Evolutionary conservation across 2,888 invertebrate species (phyloP), one percentile per base, ranked within the genome.

Genomic region (Choreutis nemorana): DNA sequence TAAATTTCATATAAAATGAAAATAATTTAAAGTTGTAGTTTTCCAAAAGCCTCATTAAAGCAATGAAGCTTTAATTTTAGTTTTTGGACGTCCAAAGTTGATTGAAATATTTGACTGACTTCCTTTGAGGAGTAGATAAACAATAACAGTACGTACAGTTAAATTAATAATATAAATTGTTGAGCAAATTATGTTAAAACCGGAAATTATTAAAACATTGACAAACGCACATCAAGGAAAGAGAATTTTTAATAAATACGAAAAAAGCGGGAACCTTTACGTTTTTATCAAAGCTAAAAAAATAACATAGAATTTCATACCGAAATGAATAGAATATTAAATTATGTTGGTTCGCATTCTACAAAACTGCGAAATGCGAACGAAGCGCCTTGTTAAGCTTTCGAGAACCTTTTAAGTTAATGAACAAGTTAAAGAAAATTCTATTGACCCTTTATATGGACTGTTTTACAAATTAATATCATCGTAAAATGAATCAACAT

Each of bases 321-420:
- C 63, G 63, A 68, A 72, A 67, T 71, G 70, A 73, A 73, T 72
- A 45, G 72, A 75, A 73, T 73, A 75, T 75, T 72, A 71, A 72
- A 77, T 77, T 72, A 75, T 68, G 67, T 70, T 70, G 63, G 61
- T 58, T 58, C 64, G 63, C 62, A 55, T 70, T 75, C 71, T 71
- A 54, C 51, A 64, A 70, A 67, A 70, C 72, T 71, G 72, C n/a
- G n/a, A n/a, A n/a, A n/a, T n/a, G n/a, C n/a, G n/a, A n/a, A 72
- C 67, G 70, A 66, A 66, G 68, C 68, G 61, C 55, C 71, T 75
- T 73, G 67, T 73, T 71, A 64, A 61, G 70, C 71, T 72, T 67
- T 68, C 67, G 59, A 73, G 71, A 71, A 63, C 70, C 77, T 77
- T 73, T 77, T 71, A 78, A 72, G 62, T 66, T 75, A 75, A 78